A percentile compares a stretch with the other conserved stretches of the same genome.
These are phyloP conservation scores for Neofelis nebulosa DNA, from an alignment of 2,113 vertebrate genomes.

Conservation along the genomic window DNA sequence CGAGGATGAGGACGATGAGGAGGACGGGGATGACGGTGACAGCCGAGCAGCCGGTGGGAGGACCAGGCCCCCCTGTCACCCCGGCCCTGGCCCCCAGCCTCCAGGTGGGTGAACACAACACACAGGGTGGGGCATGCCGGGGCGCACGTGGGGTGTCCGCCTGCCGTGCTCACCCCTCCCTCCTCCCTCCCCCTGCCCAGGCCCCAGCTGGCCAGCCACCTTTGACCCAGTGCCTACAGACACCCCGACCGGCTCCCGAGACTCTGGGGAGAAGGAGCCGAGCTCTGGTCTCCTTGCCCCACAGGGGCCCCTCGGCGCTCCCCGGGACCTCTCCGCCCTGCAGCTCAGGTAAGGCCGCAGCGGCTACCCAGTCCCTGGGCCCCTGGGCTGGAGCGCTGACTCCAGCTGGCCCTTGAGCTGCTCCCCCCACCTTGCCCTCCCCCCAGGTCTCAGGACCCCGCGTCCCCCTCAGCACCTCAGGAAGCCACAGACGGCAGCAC, in stretches of 20 bases:
- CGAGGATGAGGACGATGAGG: slow-evolving; percentile 77
- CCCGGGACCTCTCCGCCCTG: not conserved
- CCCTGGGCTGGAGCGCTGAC: not conserved
- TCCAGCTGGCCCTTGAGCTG: not conserved
- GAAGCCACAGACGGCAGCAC: slow-evolving; percentile 48
- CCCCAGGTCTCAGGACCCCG: slow-evolving; percentile 57
- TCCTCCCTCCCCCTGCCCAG: not conserved
- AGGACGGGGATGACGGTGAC: slow-evolving; percentile 58
- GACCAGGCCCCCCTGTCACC: not conserved
- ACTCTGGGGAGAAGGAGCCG: not conserved
- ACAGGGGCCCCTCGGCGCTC: not conserved
- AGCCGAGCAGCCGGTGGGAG: not conserved
- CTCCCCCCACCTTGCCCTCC: too few relatives aligned
- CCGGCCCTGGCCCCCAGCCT: not conserved
- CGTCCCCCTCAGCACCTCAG: slow-evolving; percentile 56
- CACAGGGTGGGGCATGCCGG: accelerated
- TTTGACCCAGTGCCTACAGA: slow-evolving; percentile 70
- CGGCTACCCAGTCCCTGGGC: accelerated
- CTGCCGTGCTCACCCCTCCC: not conserved
- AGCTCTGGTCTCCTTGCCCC: not conserved
- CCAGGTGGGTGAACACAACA: not conserved
- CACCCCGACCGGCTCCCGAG: not conserved
- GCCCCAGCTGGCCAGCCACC: slow-evolving; percentile 61
- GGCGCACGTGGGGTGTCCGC: accelerated
- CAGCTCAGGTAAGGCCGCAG: slow-evolving; percentile 56